Evolutionary conservation across 2,113 vertebrate species (phyloP).

Genomic region (Dromiciops gliroides): DNA sequence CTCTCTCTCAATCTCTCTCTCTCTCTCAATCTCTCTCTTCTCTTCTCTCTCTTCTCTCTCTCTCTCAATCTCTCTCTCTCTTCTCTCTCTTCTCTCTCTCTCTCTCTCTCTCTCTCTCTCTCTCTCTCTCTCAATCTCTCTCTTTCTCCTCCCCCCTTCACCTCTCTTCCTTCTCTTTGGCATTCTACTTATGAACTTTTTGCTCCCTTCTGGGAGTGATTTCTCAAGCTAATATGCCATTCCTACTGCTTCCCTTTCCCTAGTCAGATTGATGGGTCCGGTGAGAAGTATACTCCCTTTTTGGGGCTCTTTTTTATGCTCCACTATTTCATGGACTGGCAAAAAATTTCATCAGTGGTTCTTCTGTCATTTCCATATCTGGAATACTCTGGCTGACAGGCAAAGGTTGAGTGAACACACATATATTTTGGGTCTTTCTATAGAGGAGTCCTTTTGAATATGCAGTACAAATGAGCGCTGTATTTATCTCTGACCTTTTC

Average conservation of each 20-base stretch:
- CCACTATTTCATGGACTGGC: conserved; percentile 66
- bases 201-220: conserved; percentile 82
- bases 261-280: conserved; percentile 74
- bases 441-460: conserved; percentile 77
- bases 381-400: conserved; percentile 65
- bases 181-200: conserved; percentile 81
- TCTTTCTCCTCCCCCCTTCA: background rate
- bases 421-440: conserved; percentile 76
- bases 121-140: background rate
- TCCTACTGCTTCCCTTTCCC: conserved; percentile 79
- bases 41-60: conserved; percentile 44
- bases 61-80: background rate
- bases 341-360: conserved; percentile 61
- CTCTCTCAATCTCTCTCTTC: conserved; percentile 26
- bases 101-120: background rate
- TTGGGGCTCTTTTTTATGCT: conserved; percentile 19
- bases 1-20: no score
- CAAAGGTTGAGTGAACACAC: conserved; percentile 82
- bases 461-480: conserved; percentile 74
- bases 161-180: conserved; percentile 63
- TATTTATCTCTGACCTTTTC: conserved; percentile 86
- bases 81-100: background rate
- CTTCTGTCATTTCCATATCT: conserved; percentile 73
- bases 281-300: conserved; percentile 64
- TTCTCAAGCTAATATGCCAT: conserved; percentile 81